These are phyloP conservation scores for Nannospalax galili DNA, from an alignment of 2,113 vertebrate species.

Conservation along the genomic window DNA sequence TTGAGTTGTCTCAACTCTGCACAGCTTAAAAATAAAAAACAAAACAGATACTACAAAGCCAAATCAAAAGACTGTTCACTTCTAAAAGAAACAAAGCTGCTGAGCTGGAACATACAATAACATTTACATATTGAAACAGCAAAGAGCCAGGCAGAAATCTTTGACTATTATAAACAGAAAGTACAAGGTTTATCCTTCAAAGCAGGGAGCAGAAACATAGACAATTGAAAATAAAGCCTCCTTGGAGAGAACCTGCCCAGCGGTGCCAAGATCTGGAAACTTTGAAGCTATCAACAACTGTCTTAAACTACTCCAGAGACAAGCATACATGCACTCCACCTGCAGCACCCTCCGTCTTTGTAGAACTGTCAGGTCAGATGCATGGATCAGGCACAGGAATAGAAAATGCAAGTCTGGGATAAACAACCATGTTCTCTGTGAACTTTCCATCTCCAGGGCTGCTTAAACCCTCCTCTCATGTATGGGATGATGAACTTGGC, in stretches of 20 bases:
- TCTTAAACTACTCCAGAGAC: background rate
- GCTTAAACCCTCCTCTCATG: background rate
- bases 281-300: background rate
- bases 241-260: background rate
- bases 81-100: background rate
- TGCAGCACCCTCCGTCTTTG: too few relatives aligned
- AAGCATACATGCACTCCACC: too few relatives aligned
- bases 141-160: background rate
- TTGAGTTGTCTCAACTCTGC: background rate
- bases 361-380: background rate
- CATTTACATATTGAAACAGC: constrained; percentile 11
- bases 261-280: background rate
- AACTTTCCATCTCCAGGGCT: background rate
- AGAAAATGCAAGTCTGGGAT: background rate
- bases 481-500: background rate
- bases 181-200: background rate
- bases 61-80: constrained; percentile 25
- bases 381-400: background rate
- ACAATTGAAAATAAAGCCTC: background rate
- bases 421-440: background rate
- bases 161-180: background rate
- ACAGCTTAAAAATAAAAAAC: background rate
- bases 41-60: background rate
- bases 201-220: background rate
- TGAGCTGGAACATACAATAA: background rate